Percentiles rank a stretch among this genome's conserved stretches.
phyloP scores from a whole-genome alignment of 2,888 invertebrate species.

The Eilema griseolum region DNA sequence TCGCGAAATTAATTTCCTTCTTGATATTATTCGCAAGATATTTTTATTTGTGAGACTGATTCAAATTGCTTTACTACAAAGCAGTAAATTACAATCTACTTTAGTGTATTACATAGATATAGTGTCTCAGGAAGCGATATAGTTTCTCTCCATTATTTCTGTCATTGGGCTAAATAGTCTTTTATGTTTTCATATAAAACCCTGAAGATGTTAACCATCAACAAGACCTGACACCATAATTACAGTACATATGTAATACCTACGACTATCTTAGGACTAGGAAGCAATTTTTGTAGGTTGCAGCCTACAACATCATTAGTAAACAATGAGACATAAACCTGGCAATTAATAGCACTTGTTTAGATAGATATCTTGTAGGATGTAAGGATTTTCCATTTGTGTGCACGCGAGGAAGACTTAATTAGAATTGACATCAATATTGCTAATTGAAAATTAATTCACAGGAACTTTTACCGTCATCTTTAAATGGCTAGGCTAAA shows the following conservation, averaged over 20 bases:
- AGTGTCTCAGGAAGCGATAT: background rate
- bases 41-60: no score
- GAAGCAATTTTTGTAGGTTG: slow-evolving; percentile 46
- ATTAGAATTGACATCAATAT: background rate
- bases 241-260: background rate
- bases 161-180: background rate
- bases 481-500: slow-evolving; percentile 8
- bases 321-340: slow-evolving; percentile 44
- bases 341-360: slow-evolving; percentile 43
- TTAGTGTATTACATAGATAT: no score
- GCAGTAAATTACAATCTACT: no score
- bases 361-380: slow-evolving; percentile 43
- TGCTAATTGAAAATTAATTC: background rate
- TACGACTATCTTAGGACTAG: slow-evolving; percentile 47
- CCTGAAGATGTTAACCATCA: background rate
- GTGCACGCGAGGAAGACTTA: slow-evolving; percentile 28
- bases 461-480: background rate
- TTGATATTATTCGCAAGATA: background rate
- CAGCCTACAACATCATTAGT: slow-evolving; percentile 42
- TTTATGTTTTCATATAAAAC: background rate
- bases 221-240: background rate
- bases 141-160: background rate
- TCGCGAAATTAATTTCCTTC: background rate
- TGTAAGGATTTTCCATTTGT: slow-evolving; percentile 41
- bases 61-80: no score